These are phyloP conservation scores for Poeciliopsis occidentalis DNA, from an alignment of 2,113 vertebrate genomes.

Conservation along the genomic window DNA sequence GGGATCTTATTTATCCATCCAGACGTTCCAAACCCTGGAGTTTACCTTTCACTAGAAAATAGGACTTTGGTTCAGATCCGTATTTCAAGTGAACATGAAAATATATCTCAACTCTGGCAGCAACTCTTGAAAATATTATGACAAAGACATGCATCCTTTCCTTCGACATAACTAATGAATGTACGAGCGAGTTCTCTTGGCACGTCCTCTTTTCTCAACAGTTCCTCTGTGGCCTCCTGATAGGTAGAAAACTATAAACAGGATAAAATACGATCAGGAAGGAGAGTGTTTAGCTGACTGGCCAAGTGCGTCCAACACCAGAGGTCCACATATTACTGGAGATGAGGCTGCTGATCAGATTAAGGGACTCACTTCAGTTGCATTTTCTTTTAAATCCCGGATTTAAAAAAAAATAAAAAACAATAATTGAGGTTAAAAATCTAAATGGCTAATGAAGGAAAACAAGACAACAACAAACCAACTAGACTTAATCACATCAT, in stretches of 20 bases:
- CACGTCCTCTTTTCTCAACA: background rate
- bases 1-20: background rate
- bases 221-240: constrained; percentile 6
- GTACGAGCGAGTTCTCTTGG: background rate
- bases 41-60: background rate
- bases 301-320: background rate
- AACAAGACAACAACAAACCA: no score
- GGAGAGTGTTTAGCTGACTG: constrained; percentile 27
- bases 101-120: background rate
- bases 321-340: background rate
- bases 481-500: background rate
- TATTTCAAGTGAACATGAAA: no score
- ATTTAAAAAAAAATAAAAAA: no score
- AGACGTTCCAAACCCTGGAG: background rate
- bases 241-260: constrained; percentile 25
- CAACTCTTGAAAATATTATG: background rate
- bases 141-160: background rate
- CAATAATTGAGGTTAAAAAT: no score
- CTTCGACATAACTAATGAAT: background rate
- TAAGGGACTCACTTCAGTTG: background rate
- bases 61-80: background rate
- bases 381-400: no score
- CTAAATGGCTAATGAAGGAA: no score
- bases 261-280: constrained; percentile 21
- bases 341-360: background rate